These are phyloP conservation scores for Pangasius larnaudii DNA, from an alignment of 2,797 vertebrate species.

Conservation along the genomic window DNA sequence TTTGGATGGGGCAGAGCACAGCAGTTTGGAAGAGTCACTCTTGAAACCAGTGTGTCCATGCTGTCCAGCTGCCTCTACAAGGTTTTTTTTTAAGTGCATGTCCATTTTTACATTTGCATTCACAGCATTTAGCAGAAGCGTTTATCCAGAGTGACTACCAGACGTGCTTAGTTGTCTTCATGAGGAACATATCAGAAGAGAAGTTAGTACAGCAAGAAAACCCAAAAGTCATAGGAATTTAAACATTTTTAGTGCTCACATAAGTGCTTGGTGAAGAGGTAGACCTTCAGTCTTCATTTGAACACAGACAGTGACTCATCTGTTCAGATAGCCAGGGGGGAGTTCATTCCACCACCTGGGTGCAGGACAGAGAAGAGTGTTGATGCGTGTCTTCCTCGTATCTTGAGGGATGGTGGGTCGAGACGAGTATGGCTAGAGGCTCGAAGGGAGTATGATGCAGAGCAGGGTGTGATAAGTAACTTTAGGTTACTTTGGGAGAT, in stretches of 20 bases:
- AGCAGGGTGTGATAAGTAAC: neutral
- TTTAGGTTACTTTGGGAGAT: neutral
- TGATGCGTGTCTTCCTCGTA: neutral
- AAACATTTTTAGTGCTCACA: neutral
- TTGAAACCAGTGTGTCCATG: neutral
- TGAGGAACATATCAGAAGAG: neutral
- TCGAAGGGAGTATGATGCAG: neutral
- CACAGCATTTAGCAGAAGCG: neutral
- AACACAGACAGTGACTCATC: neutral
- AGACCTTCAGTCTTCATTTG: neutral
- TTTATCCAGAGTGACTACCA: neutral
- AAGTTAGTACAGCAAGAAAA: neutral
- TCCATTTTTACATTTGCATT: neutral
- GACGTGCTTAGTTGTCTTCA: neutral
- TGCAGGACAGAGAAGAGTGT: neutral
- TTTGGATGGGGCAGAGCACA: neutral
- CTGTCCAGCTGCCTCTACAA: neutral
- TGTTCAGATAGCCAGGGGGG: neutral
- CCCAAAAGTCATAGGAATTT: neutral
- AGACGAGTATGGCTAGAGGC: neutral
- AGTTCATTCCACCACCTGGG: neutral
- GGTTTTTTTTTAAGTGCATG: neutral
- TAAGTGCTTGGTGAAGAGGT: neutral
- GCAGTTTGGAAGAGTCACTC: neutral
- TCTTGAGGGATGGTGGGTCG: neutral